phyloP scores from a whole-genome alignment of 2,888 invertebrate species.

The Agonum fuliginosum region DNA sequence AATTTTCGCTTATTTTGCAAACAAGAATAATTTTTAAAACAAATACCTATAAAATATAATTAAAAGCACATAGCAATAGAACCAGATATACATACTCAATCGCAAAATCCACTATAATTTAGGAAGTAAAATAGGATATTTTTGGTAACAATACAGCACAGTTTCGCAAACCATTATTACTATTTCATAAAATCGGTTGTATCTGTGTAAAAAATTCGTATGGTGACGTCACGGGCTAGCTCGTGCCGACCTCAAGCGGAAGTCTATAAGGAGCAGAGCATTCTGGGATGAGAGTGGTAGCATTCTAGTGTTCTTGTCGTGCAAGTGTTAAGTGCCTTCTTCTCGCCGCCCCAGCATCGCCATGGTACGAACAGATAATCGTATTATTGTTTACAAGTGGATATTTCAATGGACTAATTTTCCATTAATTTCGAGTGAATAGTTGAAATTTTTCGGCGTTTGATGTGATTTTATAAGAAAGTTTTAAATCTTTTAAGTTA shows the following conservation, averaged over 20 bases:
- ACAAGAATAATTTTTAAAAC: constrained; percentile 20
- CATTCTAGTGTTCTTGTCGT: constrained; percentile 51
- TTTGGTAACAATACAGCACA: constrained; percentile 42
- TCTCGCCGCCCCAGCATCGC: constrained; percentile 8
- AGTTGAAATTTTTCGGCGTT: no score
- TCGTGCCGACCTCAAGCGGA: constrained; percentile 32
- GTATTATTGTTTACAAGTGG: no score
- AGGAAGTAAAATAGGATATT: not conserved
- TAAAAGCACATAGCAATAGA: not conserved
- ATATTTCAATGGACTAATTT: no score
- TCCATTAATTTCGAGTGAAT: no score
- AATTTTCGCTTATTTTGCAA: no score
- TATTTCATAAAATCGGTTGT: constrained; percentile 57
- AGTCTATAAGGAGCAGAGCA: constrained; percentile 53
- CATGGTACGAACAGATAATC: constrained; percentile 52
- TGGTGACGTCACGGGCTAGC: constrained; percentile 42
- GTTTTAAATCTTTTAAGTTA: no score
- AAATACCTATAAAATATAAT: not conserved
- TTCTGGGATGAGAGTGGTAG: constrained; percentile 45
- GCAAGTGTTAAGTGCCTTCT: constrained; percentile 30
- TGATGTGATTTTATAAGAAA: no score
- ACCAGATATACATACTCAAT: not conserved
- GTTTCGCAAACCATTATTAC: constrained; percentile 56
- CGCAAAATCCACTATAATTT: constrained; percentile 44
- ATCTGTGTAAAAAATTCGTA: constrained; percentile 41